Base-by-base conservation (phyloP, 2,113 vertebrate species). In the Cepphus grylle region DNA sequence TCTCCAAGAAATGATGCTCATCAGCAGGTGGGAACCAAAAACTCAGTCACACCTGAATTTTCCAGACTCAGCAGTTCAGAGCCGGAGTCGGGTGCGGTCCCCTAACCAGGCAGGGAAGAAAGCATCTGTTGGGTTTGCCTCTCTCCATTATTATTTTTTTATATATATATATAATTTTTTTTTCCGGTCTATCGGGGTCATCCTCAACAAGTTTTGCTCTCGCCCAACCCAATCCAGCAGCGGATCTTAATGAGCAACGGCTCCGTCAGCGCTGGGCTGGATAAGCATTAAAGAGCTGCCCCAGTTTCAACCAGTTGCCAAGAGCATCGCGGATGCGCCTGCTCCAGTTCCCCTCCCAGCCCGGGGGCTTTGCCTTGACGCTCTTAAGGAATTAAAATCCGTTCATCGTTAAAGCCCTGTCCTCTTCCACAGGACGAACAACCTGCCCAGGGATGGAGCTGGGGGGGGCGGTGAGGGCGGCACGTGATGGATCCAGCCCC, bases 301-400 rank as follows among this genome's bases (percentile, higher is more conserved):
- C 95, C 95, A 94, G 92, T 96, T 96, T 90, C 47, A n/a, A 79
- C 17, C 90, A 81, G 95, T 73, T 70, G 90, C 78, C 88, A 63
- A 38, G 74, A 94, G 84, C 83, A 17, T 17, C 5, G 13, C 4
- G 12, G 79, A 22, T 55, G 61, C 2, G 6, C 45, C 77, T 74
- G 95, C 84, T 71, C 90, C 78, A 40, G 91, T 22, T 94, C 74
- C 85, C 74, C 86, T 71, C 82, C 78, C 81, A 30, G 62, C 26
- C 63, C 13, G 1, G 58, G 58, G 74, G 63, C 84, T 96, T 86
- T 93, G 90, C 77, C 80, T 56, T 91, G 94, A 93, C 20, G 8
- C 84, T 95, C 87, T 84, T 87, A 94, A 94, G 88, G 96, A 91
- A 95, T 96, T 85, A 92, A 96, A 91, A 89, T 23, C 34, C 4